These are phyloP conservation scores for Cuniculus paca DNA, from an alignment of 2,797 vertebrate species.

Conservation along the genomic window DNA sequence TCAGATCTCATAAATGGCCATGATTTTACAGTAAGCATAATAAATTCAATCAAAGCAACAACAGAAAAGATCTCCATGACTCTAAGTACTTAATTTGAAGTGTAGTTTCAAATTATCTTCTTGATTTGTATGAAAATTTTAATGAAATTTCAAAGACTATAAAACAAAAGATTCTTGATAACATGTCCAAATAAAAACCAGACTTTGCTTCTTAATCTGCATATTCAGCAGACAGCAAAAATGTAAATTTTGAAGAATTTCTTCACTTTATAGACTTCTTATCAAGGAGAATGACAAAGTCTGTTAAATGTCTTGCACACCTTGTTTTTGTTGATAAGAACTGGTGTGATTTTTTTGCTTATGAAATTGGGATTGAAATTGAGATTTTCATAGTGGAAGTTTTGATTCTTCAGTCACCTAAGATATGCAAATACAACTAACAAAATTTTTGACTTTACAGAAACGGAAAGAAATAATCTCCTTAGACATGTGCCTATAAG, in stretches of 20 bases:
- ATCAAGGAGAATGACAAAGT: not conserved
- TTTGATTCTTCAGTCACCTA: not conserved
- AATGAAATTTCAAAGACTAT: constrained; percentile 27
- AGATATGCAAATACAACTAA: not conserved
- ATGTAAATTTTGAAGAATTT: not conserved
- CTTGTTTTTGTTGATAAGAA: not conserved
- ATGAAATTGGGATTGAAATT: constrained; percentile 1
- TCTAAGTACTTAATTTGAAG: not conserved
- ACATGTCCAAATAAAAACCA: not conserved
- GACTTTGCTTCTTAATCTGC: not conserved
- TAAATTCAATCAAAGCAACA: not conserved
- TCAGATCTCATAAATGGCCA: not conserved
- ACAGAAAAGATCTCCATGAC: not conserved
- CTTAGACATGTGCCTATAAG: not conserved
- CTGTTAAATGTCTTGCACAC: not conserved
- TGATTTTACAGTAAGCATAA: not conserved
- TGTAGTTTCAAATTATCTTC: constrained; percentile 20
- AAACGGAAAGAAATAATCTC: not conserved
- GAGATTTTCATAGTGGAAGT: not conserved
- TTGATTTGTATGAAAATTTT: not conserved
- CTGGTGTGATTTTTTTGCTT: not conserved
- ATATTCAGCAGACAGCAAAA: not conserved
- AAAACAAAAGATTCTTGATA: not conserved
- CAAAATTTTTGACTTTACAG: not conserved
- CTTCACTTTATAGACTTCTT: not conserved